Conservation (phyloP, 2,888 invertebrate genomes). For the Spisula solida region DNA sequence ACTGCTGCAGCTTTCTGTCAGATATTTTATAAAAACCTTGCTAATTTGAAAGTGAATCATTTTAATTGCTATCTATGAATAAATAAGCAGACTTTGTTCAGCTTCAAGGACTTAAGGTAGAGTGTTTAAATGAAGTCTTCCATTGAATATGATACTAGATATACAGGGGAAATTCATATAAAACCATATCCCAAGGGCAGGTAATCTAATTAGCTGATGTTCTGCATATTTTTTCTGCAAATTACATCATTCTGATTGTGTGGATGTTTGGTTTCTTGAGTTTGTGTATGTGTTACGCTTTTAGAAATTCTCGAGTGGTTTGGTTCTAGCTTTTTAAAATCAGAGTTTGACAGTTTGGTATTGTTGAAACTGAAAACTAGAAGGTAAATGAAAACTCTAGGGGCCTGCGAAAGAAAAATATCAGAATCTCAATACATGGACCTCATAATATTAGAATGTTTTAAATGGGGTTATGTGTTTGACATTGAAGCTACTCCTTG, state of each 20-base stretch:
- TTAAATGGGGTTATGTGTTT: background rate
- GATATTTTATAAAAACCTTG: background rate
- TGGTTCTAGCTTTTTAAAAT: background rate
- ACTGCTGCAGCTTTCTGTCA: background rate
- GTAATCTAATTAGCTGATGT: background rate
- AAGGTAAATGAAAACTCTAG: background rate
- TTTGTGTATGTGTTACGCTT: background rate
- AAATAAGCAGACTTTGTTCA: background rate
- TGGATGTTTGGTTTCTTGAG: background rate
- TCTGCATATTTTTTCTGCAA: background rate
- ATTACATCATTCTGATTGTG: background rate
- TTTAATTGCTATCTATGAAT: background rate
- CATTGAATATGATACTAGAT: background rate
- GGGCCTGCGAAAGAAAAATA: background rate
- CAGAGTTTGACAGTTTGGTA: background rate
- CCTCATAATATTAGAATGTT: background rate
- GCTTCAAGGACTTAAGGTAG: background rate
- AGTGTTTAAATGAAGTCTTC: background rate
- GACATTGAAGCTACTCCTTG: background rate
- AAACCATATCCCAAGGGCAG: background rate
- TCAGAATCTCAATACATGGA: background rate
- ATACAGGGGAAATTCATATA: background rate
- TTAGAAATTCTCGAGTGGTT: background rate
- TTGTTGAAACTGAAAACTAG: background rate
- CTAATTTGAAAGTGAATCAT: background rate